phyloP scores from a whole-genome alignment of 2,113 vertebrate species.

The Isichthys henryi region DNA sequence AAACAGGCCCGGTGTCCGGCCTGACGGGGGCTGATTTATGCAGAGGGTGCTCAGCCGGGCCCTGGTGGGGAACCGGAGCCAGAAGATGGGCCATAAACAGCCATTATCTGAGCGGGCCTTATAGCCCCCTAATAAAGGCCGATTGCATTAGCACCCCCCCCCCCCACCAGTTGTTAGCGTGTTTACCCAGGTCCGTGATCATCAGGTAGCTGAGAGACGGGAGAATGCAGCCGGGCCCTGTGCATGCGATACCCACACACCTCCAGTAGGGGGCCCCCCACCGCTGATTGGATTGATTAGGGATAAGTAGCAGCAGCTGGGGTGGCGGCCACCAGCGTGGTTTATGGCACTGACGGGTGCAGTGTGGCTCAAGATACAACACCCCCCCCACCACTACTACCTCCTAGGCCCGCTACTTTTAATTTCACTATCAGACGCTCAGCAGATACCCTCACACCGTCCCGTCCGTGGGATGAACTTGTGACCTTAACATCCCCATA shows the following conservation, averaged over 20 bases:
- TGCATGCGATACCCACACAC: not conserved
- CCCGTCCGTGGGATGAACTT: not conserved
- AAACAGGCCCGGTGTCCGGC: not conserved
- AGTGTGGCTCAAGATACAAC: not conserved
- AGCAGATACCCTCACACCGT: not conserved
- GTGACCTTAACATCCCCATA: not conserved
- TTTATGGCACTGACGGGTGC: conserved; percentile 39
- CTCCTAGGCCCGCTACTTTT: not conserved
- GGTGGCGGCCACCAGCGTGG: conserved; percentile 43
- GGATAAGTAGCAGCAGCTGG: conserved; percentile 55
- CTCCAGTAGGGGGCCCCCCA: conserved; percentile 9
- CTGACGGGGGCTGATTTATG: conserved; percentile 45
- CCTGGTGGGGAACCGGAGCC: conserved; percentile 32
- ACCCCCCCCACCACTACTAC: not conserved
- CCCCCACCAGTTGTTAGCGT: conserved; percentile 29
- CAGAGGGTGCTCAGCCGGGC: conserved; percentile 38
- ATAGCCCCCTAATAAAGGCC: conserved; percentile 55
- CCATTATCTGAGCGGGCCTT: conserved; percentile 38
- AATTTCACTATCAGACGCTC: not conserved
- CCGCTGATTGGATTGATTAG: conserved; percentile 51
- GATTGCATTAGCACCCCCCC: conserved; percentile 54
- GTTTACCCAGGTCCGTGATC: conserved; percentile 21
- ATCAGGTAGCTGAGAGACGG: conserved; percentile 57
- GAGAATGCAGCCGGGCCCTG: conserved; percentile 29
- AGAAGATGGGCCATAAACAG: conserved; percentile 36